Base-by-base conservation (phyloP, 2,888 invertebrate species). In the Amorpha juglandis region DNA sequence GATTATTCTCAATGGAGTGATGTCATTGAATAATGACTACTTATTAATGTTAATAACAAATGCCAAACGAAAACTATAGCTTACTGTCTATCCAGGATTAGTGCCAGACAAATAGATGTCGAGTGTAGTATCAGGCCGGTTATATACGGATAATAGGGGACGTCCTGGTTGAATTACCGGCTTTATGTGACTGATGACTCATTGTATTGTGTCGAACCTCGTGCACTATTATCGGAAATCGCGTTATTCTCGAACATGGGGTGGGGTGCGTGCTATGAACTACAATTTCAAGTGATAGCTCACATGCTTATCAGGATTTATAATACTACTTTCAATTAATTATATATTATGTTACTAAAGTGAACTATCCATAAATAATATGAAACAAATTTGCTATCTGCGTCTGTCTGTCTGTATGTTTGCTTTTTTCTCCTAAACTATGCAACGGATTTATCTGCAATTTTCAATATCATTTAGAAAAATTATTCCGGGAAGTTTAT, bases 101-200 rank as follows among this genome's bases (percentile, higher is more conserved):
- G 71, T 69, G 69, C 27, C 33, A 52, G 53, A 53, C 63, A 55
- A 53, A 62, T 71, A 73, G 74, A 69, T 71, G 71, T 70, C 69
- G 69, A 67, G 66, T 71, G 70, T 72, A 72, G 75, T 66, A 62
- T 63, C 64, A 55, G 62, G 64, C 63, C 71, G 71, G 73, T 74
- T 74, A 76, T 76, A 77, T 77, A 77, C 77, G 81, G 82, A 78
- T 82, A 81, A 80, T 79, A 80, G 66, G 76, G n/a, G 75, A 75
- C 77, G 77, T 78, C 76, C 76, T 77, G 78, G 75, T 75, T 79
- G 79, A 81, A 82, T 82, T 79, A 80, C 78, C 79, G 79, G 82
- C 80, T 80, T 82, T 82, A 78, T 80, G 80, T 82, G 78, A 80
- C 80, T 81, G 82, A 82, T 82, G 79, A 79, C 76, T 81, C 77